Evolutionary conservation across 2,888 invertebrate species (phyloP), one percentile per base, ranked within the genome.

Genomic region (Eupsilia transversa): DNA sequence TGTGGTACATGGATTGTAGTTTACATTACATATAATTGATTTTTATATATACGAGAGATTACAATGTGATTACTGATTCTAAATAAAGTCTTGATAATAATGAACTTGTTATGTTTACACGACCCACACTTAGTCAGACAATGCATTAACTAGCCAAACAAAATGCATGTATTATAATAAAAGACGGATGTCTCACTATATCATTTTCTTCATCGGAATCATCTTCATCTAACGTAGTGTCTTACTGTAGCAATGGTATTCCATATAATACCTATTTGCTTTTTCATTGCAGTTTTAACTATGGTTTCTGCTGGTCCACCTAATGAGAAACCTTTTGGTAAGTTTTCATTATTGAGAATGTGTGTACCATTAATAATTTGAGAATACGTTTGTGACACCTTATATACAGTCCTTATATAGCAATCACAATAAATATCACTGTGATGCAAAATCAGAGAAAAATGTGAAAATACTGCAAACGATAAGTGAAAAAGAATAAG

Each of bases 111-210:
- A 38, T 46, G 17, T 9, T 30, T 20, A 57, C 14, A 49, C 20
- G 20, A 38, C 30, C 12, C 6, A 38, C 27, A n/a, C 35, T 14
- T 17, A 23, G 30, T 30, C 23, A 38, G 73, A 65, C 75, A 75
- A 75, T 54, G 49, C 10, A 54, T 46, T 30, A 54, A n/a, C 35
- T 67, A 30, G 49, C 20, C 10, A 70, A 77, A 77, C 70, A 77
- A 35, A 27, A 38, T 54, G n/a, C 0, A 60, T 3, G 14, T n/a
- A 49, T 73, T 72, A 60, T 66, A 49, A 78, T 66, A 79, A 67
- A 67, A 57, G 56, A 30, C 79, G 49, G 33, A 46, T 35, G 41
- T 49, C 33, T 14, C 6, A 33, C 2, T 49, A 14, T 20, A 60
- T 68, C 46, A 74, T 43, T 69, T 56, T 35, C 23, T 10, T 60